Conservation (phyloP, 1,140 invertebrate species). For the Meloidogyne exigua region DNA sequence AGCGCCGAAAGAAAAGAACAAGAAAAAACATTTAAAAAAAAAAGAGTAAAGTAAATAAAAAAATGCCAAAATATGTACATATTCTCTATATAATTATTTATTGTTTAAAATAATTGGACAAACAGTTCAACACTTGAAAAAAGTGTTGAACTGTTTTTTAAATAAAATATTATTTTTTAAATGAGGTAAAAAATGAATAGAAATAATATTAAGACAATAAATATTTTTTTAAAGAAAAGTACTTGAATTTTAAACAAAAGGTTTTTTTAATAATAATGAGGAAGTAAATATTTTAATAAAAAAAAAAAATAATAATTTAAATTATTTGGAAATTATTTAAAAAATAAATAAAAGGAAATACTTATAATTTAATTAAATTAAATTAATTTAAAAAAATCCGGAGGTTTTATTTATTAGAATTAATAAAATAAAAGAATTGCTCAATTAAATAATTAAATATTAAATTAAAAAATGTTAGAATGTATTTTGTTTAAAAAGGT, state of each 20-base stretch:
- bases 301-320: neutral
- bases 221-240: neutral
- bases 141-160: conserved; percentile 2
- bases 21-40: neutral
- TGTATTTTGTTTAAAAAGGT: no score
- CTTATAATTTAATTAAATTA: no score
- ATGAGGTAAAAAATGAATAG: neutral
- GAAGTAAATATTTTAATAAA: neutral
- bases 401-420: no score
- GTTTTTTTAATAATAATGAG: neutral
- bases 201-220: neutral
- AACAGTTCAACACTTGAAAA: neutral
- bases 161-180: neutral
- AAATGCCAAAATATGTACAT: neutral
- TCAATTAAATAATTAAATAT: no score
- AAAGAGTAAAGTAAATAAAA: conserved; percentile 2
- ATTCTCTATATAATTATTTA: neutral
- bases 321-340: no score
- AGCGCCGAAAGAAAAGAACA: neutral
- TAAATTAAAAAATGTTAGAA: no score
- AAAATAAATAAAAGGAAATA: no score
- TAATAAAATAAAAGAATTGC: no score
- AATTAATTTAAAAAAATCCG: no score
- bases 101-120: neutral
- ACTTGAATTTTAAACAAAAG: neutral